Percentiles rank a stretch among this genome's conserved stretches.
These are phyloP conservation scores for Trachelipus rathkii DNA, from an alignment of 1,140 invertebrate species.

Conservation along the genomic window DNA sequence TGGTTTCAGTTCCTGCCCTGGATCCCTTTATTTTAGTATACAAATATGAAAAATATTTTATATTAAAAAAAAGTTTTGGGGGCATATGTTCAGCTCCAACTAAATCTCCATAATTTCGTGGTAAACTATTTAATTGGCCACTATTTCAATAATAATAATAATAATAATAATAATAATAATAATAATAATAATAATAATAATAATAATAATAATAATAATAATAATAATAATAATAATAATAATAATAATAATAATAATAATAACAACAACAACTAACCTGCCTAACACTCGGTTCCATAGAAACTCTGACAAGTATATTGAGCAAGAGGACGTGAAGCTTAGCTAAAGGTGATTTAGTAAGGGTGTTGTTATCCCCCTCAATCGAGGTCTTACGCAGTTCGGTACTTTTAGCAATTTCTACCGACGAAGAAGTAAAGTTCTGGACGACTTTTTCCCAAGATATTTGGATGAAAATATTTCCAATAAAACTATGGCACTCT, in stretches of 20 bases:
- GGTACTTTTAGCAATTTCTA: slow-evolving; percentile 28
- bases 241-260: background rate
- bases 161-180: no score
- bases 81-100: no score
- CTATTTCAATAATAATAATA: no score
- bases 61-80: no score
- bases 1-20: no score
- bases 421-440: slow-evolving; percentile 44
- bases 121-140: no score
- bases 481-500: slow-evolving; percentile 66
- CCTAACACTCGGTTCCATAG: slow-evolving; percentile 66
- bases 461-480: slow-evolving; percentile 63
- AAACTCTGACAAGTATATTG: slow-evolving; percentile 63
- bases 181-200: background rate
- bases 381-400: background rate
- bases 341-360: slow-evolving; percentile 33
- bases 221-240: slow-evolving; percentile 2
- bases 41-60: no score
- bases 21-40: no score
- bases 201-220: background rate
- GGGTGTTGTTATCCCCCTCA: background rate
- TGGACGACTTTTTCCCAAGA: slow-evolving; percentile 57
- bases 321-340: slow-evolving; percentile 59
- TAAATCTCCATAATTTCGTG: no score
- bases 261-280: slow-evolving; percentile 51